phyloP scores from a whole-genome alignment of 2,888 invertebrate genomes.

The Eupithecia inturbata region DNA sequence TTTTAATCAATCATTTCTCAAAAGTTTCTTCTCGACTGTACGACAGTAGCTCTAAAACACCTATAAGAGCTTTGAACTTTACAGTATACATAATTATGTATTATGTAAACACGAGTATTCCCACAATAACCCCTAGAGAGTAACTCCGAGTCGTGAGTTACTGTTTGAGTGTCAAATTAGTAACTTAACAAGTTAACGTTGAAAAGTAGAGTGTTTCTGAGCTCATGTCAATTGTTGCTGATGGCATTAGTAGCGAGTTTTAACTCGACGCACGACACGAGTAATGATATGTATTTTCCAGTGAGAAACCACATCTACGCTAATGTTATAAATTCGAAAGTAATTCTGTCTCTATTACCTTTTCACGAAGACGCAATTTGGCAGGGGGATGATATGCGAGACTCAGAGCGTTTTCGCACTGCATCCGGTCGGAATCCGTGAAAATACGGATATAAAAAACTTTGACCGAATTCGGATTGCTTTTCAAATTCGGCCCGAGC shows the following conservation, averaged over 20 bases:
- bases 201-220: conserved; percentile 28
- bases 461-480: no score
- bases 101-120: conserved; percentile 58
- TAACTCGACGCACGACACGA: not conserved
- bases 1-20: conserved; percentile 31
- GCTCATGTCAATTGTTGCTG: conserved; percentile 10
- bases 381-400: not conserved
- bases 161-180: conserved; percentile 39
- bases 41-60: conserved; percentile 44
- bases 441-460: no score
- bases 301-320: not conserved
- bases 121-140: conserved; percentile 46
- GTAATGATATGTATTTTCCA: not conserved
- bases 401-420: no score
- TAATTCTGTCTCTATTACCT: not conserved
- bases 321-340: not conserved
- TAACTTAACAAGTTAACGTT: conserved; percentile 29
- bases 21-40: conserved; percentile 53
- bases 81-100: conserved; percentile 57
- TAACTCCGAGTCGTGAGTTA: conserved; percentile 36
- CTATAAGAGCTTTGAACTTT: conserved; percentile 63
- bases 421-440: no score
- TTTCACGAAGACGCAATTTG: not conserved
- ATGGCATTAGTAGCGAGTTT: not conserved
- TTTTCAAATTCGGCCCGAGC: no score